Evolutionary conservation across 2,113 vertebrate species (phyloP), one percentile per base, ranked within the genome.

Genomic region (Cyanistes caeruleus): DNA sequence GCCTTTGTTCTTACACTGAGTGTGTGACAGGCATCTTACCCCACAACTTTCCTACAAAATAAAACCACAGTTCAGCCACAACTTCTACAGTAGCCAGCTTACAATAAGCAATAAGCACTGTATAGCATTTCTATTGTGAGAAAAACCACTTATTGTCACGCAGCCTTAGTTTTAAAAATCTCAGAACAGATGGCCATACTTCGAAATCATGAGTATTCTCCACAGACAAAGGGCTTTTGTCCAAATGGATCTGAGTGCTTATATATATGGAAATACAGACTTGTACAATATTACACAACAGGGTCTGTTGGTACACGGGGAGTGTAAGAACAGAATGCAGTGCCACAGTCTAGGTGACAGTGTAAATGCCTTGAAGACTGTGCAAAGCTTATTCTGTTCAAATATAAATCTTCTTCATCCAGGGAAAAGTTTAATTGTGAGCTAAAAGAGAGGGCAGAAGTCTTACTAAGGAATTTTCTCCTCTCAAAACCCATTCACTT

Each of bases 231-330:
- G 44, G 75, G 78, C 87, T 87, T 95, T 93, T 95, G 89, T 96
- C 94, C 93, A 95, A 87, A 82, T 94, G 73, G 87, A 85, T 96
- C 62, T 74, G 78, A 93, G 62, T 96, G 84, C 73, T 76, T 70
- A 96, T 96, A 69, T 97, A 91, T 73, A 93, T 94, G 95, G 87
- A 96, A 96, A 96, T 95, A 84, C n/a, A 83, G 94, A 91, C 43
- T 85, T 80, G 37, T 51, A 25, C 44, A 65, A 76, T 80, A 90
- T 91, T 87, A 37, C 53, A 46, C 37, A 51, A 72, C 59, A 76
- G 72, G 19, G 18, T 60, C 77, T 64, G 56, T 73, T 43, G 46
- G 52, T 65, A 53, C 31, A 46, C 23, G 22, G 15, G 30, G 65
- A 84, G 33, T 37, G 25, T 19, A 64, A 58, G 49, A 79, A 60